Conservation (phyloP, 2,888 invertebrate species). For the Tiliacea citrago region DNA sequence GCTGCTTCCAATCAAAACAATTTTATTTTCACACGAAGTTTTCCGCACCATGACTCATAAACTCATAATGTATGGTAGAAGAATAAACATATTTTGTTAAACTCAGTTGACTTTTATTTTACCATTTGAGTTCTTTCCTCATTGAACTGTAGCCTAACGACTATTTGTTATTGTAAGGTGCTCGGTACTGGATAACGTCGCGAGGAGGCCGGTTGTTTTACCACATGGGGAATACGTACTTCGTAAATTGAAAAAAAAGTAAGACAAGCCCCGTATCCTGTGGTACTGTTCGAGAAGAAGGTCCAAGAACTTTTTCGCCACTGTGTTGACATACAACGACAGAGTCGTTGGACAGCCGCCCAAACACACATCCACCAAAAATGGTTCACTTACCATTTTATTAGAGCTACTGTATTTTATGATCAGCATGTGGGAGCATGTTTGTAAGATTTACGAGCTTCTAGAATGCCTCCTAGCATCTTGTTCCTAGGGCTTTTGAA, state of each 20-base stretch:
- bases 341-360: slow-evolving; percentile 76
- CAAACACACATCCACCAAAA: slow-evolving; percentile 79
- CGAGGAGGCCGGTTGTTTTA: slow-evolving; percentile 79
- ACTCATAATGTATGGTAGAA: slow-evolving; percentile 31
- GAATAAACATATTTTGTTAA: slow-evolving; percentile 50
- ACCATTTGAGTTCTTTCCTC: slow-evolving; percentile 12
- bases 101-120: slow-evolving; percentile 39
- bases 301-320: slow-evolving; percentile 79
- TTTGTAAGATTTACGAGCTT: slow-evolving; percentile 9
- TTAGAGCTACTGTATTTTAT: slow-evolving; percentile 22
- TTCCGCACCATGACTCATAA: slow-evolving; percentile 36
- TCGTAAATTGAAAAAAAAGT: slow-evolving; percentile 79
- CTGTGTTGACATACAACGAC: slow-evolving; percentile 77
- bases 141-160: slow-evolving; percentile 48
- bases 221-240: slow-evolving; percentile 81
- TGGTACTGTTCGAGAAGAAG: slow-evolving; percentile 84
- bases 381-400: slow-evolving; percentile 56
- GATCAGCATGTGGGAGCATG: background rate
- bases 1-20: slow-evolving; percentile 40
- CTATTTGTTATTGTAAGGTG: slow-evolving; percentile 71
- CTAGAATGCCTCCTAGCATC: slow-evolving; percentile 2
- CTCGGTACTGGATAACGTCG: slow-evolving; percentile 77
- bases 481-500: slow-evolving; percentile 6
- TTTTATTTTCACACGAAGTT: slow-evolving; percentile 46
- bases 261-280: slow-evolving; percentile 74